Conservation (phyloP, 1,140 invertebrate species). For the Drosophila sturtevanti region DNA sequence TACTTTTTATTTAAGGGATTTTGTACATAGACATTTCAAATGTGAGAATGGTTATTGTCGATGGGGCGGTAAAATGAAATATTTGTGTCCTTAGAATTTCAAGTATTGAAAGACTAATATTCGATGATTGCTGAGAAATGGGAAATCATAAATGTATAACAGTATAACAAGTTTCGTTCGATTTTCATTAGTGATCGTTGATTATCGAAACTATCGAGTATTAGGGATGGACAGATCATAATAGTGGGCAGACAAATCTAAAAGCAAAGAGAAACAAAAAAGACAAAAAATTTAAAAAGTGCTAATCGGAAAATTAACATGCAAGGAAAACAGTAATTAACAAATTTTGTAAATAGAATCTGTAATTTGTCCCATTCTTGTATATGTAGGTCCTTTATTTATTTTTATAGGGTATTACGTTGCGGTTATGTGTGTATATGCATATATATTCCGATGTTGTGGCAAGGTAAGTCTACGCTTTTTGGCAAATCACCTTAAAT, state of each 20-base stretch:
- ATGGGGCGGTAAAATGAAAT: too few species aligned
- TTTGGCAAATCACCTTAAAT: slow-evolving; percentile 57
- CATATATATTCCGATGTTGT: background rate
- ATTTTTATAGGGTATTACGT: slow-evolving; percentile 16
- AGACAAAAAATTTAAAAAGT: too few species aligned
- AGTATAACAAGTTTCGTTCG: too few species aligned
- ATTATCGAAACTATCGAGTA: background rate
- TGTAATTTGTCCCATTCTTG: too few species aligned
- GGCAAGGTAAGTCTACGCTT: slow-evolving; percentile 13
- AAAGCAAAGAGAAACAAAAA: background rate
- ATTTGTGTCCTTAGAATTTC: too few species aligned
- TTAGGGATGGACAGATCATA: background rate
- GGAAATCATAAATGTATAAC: too few species aligned
- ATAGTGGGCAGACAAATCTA: slow-evolving; percentile 32
- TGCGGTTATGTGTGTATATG: background rate
- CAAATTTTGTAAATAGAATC: too few species aligned
- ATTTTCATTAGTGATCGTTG: background rate
- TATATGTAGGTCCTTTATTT: too few species aligned
- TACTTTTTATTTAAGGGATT: slow-evolving; percentile 1
- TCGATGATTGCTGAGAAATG: too few species aligned
- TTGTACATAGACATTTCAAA: background rate
- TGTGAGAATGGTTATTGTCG: background rate
- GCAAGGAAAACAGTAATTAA: too few species aligned
- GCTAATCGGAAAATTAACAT: too few species aligned
- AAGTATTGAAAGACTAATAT: too few species aligned